Conservation (phyloP, 2,797 vertebrate species). For the Nyctalus aviator region DNA sequence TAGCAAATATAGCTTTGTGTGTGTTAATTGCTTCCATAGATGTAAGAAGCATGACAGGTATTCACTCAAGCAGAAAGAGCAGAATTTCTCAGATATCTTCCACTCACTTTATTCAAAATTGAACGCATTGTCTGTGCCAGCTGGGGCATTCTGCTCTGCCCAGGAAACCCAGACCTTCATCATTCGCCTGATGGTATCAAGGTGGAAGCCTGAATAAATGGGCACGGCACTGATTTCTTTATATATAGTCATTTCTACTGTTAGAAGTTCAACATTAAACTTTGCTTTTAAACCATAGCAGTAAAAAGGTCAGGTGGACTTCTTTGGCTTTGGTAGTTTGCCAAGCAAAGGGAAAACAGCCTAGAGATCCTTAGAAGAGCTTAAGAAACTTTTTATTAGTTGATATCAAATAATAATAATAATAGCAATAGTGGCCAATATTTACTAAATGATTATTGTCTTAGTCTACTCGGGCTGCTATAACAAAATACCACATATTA, state of each 20-base stretch:
- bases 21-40: slow-evolving; percentile 84
- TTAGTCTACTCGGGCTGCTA: background rate
- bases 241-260: background rate
- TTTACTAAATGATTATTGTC: background rate
- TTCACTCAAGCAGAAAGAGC: slow-evolving; percentile 84
- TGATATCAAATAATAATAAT: background rate
- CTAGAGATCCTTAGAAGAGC: slow-evolving; percentile 8
- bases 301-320: background rate
- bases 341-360: slow-evolving; percentile 17
- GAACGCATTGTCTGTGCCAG: slow-evolving; percentile 73
- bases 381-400: slow-evolving; percentile 34
- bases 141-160: slow-evolving; percentile 63
- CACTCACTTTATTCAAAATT: slow-evolving; percentile 82
- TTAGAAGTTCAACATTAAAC: slow-evolving; percentile 46
- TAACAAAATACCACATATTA: background rate
- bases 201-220: slow-evolving; percentile 55
- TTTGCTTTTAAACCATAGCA: slow-evolving; percentile 51
- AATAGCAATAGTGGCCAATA: background rate
- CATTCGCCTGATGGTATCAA: slow-evolving; percentile 41
- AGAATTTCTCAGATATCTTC: slow-evolving; percentile 79
- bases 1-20: slow-evolving; percentile 84
- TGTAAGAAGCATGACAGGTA: slow-evolving; percentile 84
- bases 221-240: background rate
- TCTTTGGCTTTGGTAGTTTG: slow-evolving; percentile 47
- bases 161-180: slow-evolving; percentile 66